Conservation (phyloP, 2,888 invertebrate species). For the Diarsia dahlii region DNA sequence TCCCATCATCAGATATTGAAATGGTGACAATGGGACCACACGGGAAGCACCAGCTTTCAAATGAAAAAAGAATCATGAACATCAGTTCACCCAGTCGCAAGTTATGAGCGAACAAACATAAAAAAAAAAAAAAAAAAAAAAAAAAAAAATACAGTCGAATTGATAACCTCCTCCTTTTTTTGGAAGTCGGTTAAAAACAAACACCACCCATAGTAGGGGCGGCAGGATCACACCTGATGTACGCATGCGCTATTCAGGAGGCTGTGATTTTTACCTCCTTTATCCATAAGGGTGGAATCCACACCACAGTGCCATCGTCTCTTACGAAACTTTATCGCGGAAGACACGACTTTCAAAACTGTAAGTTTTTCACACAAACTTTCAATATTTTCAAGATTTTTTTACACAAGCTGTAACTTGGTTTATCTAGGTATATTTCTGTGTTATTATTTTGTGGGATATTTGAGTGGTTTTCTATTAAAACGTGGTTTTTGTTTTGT, state of each 20-base stretch:
- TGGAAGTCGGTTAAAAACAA: too few species aligned
- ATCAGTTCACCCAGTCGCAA: too few species aligned
- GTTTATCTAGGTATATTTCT: background rate
- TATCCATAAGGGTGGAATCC: slow-evolving; percentile 73
- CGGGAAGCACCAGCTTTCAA: too few species aligned
- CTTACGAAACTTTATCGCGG: background rate
- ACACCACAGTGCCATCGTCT: background rate
- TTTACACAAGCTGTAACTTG: accelerated
- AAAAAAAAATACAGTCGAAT: too few species aligned
- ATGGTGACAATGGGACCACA: too few species aligned
- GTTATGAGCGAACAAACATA: too few species aligned
- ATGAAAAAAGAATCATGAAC: too few species aligned
- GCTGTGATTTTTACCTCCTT: slow-evolving; percentile 77
- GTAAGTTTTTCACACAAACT: slow-evolving; percentile 54
- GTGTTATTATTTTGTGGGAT: background rate
- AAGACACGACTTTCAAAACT: slow-evolving; percentile 12
- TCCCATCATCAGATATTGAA: too few species aligned
- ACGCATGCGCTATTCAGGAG: slow-evolving; percentile 82
- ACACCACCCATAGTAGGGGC: slow-evolving; percentile 49
- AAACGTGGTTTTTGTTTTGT: slow-evolving; percentile 16
- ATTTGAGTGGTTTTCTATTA: background rate
- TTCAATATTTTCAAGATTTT: background rate
- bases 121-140: too few species aligned
- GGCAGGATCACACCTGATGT: slow-evolving; percentile 51
- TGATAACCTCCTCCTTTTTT: too few species aligned